Percentiles rank a stretch among this genome's conserved stretches.
Conservation (phyloP, 2,888 invertebrate genomes). For the Amblyteles armatorius region DNA sequence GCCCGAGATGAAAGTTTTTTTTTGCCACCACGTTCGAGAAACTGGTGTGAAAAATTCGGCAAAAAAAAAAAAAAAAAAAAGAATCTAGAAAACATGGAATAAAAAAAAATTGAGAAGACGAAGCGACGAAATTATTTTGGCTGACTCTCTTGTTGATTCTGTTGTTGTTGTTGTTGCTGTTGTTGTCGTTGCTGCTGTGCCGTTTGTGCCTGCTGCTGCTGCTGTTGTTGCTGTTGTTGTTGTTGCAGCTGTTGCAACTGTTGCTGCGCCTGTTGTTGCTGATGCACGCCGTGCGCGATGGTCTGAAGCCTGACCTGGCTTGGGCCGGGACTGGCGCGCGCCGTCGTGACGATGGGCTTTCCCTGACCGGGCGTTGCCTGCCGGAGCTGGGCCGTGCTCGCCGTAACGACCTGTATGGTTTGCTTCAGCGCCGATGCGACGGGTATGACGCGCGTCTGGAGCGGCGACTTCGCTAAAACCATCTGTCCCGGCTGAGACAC, state of each 20-base stretch:
- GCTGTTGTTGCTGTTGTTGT: constrained; percentile 77
- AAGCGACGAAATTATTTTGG: constrained; percentile 68
- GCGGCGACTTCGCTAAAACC: constrained; percentile 87
- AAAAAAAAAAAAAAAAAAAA: neutral
- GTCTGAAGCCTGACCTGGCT: constrained; percentile 88
- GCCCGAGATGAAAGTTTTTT: no score
- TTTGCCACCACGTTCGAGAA: no score
- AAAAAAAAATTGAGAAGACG: constrained; percentile 21
- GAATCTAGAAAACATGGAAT: neutral
- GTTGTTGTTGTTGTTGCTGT: constrained; percentile 67
- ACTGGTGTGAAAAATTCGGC: neutral
- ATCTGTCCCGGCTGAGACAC: constrained; percentile 86
- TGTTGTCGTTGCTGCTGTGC: constrained; percentile 74
- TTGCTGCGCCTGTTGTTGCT: constrained; percentile 77
- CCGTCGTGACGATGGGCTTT: constrained; percentile 83
- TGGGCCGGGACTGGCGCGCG: constrained; percentile 85
- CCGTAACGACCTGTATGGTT: constrained; percentile 86
- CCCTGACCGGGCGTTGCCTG: constrained; percentile 80
- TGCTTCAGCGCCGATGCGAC: constrained; percentile 86
- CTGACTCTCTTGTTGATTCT: constrained; percentile 80
- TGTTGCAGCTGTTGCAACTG: constrained; percentile 69
- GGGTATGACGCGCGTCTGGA: constrained; percentile 88
- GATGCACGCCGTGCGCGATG: constrained; percentile 87
- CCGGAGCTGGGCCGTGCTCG: constrained; percentile 84
- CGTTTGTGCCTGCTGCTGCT: constrained; percentile 72